Base-by-base conservation (phyloP, 1,140 invertebrate species). In the Lepidostoma basale region DNA sequence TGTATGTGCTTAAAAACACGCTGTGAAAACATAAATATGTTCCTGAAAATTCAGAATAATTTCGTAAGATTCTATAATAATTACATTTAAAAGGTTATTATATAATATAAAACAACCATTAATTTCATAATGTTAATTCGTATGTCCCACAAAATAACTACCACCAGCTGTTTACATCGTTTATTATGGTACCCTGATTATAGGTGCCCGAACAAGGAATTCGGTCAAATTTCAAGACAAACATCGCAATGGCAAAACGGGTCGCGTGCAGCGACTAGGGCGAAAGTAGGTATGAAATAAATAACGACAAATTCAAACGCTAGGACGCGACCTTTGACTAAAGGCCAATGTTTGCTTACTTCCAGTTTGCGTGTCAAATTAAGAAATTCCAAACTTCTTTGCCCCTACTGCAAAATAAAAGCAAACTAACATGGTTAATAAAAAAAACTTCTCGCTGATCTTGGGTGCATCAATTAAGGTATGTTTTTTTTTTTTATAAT, bases 281-380 rank as follows among this genome's bases (percentile, higher is more conserved):
- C 10, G 23, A 49, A 25, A 22, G 45, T 5, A 25, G 25, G 22
- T 49, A 49, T 10, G 8, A 23, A 49, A 3, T 47, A 47, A 47
- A 18, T 22, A 25, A 49, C 22, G 45, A 49, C 45, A 49, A 49
- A 49, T 49, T 23, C 45, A 49, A 49, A 49, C 25, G 45, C 10
- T 49, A 20, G 5, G 8, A 49, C 18, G 2, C 22, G 45, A 49
- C 45, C 45, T 49, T 49, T 49, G 12, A 49, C n/a, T n/a, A 49
- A 49, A 49, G 45, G 45, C 45, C 45, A 49, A 49, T 49, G 45
- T 49, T 49, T 49, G 9, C 45, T 49, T 49, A 45, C 42, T 45
- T 49, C 45, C 9, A 22, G 1, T 23, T 49, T 23, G 45, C 45
- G 45, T 49, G 45, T 22, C n/a, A 9, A 23, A 22, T 23, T 23